Evolutionary conservation across 2,797 vertebrate genomes (phyloP), one percentile per base, ranked within the genome.

Genomic region (Garrulus glandarius): DNA sequence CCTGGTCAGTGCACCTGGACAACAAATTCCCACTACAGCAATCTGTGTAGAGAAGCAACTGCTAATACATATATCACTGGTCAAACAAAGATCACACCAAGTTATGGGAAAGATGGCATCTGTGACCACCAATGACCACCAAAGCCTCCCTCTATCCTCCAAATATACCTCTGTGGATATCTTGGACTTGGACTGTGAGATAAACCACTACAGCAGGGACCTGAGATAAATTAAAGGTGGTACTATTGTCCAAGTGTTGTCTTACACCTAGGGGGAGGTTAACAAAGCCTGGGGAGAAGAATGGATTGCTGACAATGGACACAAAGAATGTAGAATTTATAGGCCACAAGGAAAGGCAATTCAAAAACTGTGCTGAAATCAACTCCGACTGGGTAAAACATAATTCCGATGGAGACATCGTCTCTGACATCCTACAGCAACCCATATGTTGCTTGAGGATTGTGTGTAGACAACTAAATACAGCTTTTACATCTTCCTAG

Each of bases 341-440:
- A 1, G 26, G 18, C 10, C 12, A 50, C 22, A 43, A 32, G 14
- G 27, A 65, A 43, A 50, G 14, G 5, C 37, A 50, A 13, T 32
- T 43, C 6, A 44, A 57, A 50, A 67, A 49, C 52, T 15, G 18
- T 18, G 18, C 8, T 50, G 37, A 57, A 67, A 67, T 27, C 8
- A 75, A 7, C 18, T 65, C 4, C 0, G 1, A 10, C 5, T 57
- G 11, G 3, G 21, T 49, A 57, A 50, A 67, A 50, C 9, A 12
- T 43, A 50, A 67, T 59, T 65, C 44, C 0, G 0, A 19, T 15
- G 6, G 70, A 50, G 18, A 57, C 27, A 59, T 13, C 0, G 0
- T 32, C 26, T 68, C 50, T 74, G 47, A 57, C 29, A 64, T 6
- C 21, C 55, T 34, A 36, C 21, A 55, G 34, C 10, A 67, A 46